These are phyloP conservation scores for Okapia johnstoni DNA, from an alignment of 2,113 vertebrate genomes.

Conservation along the genomic window DNA sequence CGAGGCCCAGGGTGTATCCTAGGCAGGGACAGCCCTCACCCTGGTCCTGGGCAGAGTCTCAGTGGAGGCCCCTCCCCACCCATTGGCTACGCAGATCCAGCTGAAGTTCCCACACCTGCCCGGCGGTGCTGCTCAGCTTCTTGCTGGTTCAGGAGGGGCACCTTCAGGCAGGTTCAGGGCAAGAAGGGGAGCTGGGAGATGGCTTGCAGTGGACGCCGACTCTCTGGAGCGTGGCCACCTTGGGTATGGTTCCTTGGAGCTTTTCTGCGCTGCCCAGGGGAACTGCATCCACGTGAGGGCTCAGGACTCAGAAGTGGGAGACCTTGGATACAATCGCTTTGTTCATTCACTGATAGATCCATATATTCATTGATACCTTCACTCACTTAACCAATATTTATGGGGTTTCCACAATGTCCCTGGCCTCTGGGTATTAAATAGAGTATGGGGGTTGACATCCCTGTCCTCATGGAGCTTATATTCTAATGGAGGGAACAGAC, in stretches of 20 bases:
- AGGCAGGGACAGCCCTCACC: background rate
- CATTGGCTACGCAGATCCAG: background rate
- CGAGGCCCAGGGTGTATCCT: background rate
- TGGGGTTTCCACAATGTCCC: background rate
- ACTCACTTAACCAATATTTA: background rate
- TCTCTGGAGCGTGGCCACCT: background rate
- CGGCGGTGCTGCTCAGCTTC: background rate
- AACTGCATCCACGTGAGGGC: background rate
- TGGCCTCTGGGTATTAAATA: background rate
- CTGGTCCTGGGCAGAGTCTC: background rate
- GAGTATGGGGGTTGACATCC: background rate
- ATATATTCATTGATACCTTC: background rate
- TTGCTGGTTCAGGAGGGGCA: background rate
- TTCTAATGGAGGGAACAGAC: background rate
- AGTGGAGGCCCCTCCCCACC: rapidly evolving
- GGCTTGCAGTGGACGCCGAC: background rate
- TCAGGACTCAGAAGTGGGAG: background rate
- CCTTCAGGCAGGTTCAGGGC: background rate
- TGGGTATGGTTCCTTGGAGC: background rate
- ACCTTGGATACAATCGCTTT: background rate
- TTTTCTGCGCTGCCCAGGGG: background rate
- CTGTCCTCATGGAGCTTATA: background rate
- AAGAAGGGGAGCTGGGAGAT: background rate
- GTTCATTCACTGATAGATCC: background rate
- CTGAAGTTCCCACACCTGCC: background rate